Evolutionary conservation across 2,797 vertebrate species (phyloP), one percentile per base, ranked within the genome.

Genomic region (Clamator glandarius): DNA sequence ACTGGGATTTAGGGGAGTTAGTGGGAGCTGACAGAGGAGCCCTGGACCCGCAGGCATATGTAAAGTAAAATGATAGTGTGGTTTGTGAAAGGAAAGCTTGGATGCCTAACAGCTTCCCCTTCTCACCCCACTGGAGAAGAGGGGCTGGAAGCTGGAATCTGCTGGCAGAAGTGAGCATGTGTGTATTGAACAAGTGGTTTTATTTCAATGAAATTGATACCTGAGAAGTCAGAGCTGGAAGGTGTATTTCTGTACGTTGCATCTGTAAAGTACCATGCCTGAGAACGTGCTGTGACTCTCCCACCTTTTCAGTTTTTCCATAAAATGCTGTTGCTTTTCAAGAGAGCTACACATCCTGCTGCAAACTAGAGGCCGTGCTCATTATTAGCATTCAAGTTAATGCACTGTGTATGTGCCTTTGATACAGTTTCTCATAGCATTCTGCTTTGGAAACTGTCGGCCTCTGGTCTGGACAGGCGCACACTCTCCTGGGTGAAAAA

Each of bases 341-440:
- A 31, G 88, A 63, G 50, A 68, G 59, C 72, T 42, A 26, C 70
- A 83, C 42, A 42, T 31, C 26, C 5, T 28, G 36, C 84, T 79
- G 31, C 35, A 26, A 55, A 7, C 2, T 3, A 54, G 44, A 42
- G 31, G 44, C 42, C 54, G 15, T 42, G 62, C 61, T 95, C 1
- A 2, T 1, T 66, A 13, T 72, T 77, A 48, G 66, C 36, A 9
- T 81, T 59, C 52, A 62, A 23, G 46, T 31, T 24, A 42, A 33
- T 39, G 21, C 1, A 2, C 26, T 81, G 28, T 0, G 0, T n/a
- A 29, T 1, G 1, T 61, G n/a, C n/a, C n/a, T n/a, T n/a, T n/a
- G n/a, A n/a, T n/a, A n/a, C n/a, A n/a, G n/a, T n/a, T n/a, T n/a
- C n/a, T n/a, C n/a, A n/a, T n/a, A n/a, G n/a, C n/a, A n/a, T n/a